Evolutionary conservation across 2,888 invertebrate genomes (phyloP).

Genomic region (Xiphydria camelus): DNA sequence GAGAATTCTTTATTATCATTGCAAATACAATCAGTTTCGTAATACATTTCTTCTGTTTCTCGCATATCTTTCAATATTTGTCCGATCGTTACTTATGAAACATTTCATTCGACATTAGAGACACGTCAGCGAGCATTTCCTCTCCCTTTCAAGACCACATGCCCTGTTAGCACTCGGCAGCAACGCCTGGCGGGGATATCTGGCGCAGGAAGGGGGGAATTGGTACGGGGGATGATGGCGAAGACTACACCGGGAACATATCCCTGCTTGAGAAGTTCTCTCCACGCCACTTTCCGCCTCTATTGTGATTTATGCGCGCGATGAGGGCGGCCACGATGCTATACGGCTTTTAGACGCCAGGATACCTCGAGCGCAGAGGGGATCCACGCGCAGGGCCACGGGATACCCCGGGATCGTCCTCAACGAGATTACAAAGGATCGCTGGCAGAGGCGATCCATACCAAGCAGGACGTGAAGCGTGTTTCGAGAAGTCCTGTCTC

Average conservation of each 20-base stretch:
- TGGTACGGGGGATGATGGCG: constrained; percentile 5
- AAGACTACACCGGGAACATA: constrained; percentile 37
- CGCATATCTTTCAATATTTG: no score
- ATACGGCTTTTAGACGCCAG: constrained; percentile 41
- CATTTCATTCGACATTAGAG: constrained; percentile 21
- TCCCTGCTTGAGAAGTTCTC: constrained; percentile 53
- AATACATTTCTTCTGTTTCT: no score
- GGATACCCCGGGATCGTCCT: constrained; percentile 46
- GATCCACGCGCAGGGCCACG: constrained; percentile 21
- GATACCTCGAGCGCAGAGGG: constrained; percentile 18
- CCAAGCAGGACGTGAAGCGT: constrained; percentile 44
- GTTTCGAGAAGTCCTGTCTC: no score
- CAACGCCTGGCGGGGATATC: not conserved
- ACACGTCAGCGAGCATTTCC: constrained; percentile 20
- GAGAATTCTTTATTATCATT: no score
- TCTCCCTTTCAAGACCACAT: constrained; percentile 11
- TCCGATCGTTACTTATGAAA: constrained; percentile 10
- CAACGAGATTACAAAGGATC: constrained; percentile 56
- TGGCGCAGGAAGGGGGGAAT: not conserved
- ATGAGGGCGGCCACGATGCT: constrained; percentile 50
- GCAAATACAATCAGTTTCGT: no score
- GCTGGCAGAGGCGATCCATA: constrained; percentile 41
- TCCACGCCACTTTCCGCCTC: constrained; percentile 53
- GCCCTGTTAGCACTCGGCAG: constrained; percentile 16
- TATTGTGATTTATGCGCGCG: constrained; percentile 56